Base-by-base conservation (phyloP, 2,888 invertebrate genomes). In the Siphonodentalium dalli region DNA sequence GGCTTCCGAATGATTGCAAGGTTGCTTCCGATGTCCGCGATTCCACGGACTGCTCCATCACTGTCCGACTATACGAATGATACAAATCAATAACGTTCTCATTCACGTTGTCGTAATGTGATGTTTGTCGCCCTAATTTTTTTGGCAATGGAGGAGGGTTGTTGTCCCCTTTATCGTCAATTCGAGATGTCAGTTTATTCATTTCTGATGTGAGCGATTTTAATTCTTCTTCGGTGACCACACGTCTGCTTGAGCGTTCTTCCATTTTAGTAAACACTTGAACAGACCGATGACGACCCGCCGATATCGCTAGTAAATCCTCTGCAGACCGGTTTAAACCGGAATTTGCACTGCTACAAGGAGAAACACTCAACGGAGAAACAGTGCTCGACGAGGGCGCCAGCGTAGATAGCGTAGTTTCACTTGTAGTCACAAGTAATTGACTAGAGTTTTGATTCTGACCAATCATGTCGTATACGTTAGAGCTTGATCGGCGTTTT, bases 281-380 rank as follows among this genome's bases (percentile, higher is more conserved):
- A n/a, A n/a, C n/a, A n/a, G n/a, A n/a, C n/a, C n/a, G n/a, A n/a
- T n/a, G n/a, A n/a, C n/a, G n/a, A n/a, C n/a, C n/a, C n/a, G n/a
- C n/a, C n/a, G 54, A 44, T 26, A 59, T 57, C 31, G 54, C 46
- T 33, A 61, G 46, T 33, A 75, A 58, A 44, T 78, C 76, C 42
- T 77, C 78, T 2, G 71, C 65, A n/a, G 92, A 92, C 71, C 89
- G 90, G 83, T 93, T 93, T 69, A 92, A 83, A 81, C 92, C 90
- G 0, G 93, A 93, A 81, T 93, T 92, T 69, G 92, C 84, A 68
- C 93, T 93, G 46, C 92, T 91, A 49, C 88, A 89, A 68, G 90
- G 75, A 8, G 75, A 77, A 34, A 63, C 64, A 60, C 69, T 72
- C 15, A 70, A 55, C 3, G 74, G 74, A 21, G 73, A 66, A 20